A percentile compares a stretch with the other conserved stretches of the same genome.
Conservation (phyloP, 2,888 invertebrate genomes). For the Smittia aterrima region DNA sequence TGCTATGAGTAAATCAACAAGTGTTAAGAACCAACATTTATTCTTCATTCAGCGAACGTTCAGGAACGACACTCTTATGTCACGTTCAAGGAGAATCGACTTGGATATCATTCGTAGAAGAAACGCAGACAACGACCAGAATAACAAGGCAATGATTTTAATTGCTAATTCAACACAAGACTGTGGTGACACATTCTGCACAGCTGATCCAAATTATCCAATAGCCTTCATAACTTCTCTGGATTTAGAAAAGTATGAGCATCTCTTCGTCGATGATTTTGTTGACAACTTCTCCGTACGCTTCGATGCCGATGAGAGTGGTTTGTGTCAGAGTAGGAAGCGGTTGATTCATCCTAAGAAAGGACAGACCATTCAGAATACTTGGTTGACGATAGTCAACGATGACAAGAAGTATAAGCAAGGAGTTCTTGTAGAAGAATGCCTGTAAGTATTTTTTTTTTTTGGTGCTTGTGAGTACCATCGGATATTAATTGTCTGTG, state of each 20-base stretch:
- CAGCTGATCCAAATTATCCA: slow-evolving; percentile 9
- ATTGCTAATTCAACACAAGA: neutral
- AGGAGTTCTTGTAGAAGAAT: slow-evolving; percentile 33
- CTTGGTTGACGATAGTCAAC: slow-evolving; percentile 4
- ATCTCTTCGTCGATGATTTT: slow-evolving; percentile 24
- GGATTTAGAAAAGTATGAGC: slow-evolving; percentile 27
- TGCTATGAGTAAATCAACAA: neutral
- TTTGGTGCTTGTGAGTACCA: slow-evolving; percentile 12
- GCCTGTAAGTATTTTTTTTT: slow-evolving; percentile 22
- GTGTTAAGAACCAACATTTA: neutral
- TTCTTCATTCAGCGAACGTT: neutral
- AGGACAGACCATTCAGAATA: neutral
- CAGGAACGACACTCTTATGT: neutral
- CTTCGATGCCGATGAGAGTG: slow-evolving; percentile 22
- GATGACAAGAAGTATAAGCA: slow-evolving; percentile 28
- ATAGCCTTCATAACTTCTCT: neutral
- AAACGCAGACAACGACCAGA: neutral
- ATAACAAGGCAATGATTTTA: slow-evolving; percentile 2
- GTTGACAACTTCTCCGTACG: neutral
- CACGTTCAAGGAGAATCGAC: neutral
- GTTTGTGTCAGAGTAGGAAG: slow-evolving; percentile 8
- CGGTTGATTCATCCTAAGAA: slow-evolving; percentile 14
- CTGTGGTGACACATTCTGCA: slow-evolving; percentile 22
- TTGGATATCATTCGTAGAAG: neutral
- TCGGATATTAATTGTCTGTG: neutral